phyloP scores from a whole-genome alignment of 2,888 invertebrate genomes.

The Drosophila acutilabella region DNA sequence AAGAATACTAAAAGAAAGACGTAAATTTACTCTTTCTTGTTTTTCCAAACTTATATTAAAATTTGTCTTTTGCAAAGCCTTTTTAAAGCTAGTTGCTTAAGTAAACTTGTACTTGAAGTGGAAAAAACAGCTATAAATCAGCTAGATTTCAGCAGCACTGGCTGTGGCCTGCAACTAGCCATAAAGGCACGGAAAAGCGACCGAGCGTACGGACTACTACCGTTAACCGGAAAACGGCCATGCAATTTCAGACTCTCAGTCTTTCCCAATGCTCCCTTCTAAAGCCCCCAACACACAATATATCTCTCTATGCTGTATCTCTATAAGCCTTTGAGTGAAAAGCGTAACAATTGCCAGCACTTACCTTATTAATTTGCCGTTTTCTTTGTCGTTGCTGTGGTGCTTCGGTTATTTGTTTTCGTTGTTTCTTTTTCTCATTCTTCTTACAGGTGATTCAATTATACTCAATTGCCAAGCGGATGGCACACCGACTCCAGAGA shows the following conservation, averaged over 20 bases:
- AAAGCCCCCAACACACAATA: no score
- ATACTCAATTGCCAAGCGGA: slow-evolving; percentile 98
- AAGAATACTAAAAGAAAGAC: no score
- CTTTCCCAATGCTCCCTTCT: no score
- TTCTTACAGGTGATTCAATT: slow-evolving; percentile 92
- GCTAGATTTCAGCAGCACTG: background rate
- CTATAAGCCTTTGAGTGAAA: slow-evolving; percentile 27
- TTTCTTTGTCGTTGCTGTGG: slow-evolving; percentile 25
- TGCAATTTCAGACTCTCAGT: slow-evolving; percentile 29
- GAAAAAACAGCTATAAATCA: no score
- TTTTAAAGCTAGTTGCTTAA: no score
- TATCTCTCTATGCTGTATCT: background rate
- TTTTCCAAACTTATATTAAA: no score
- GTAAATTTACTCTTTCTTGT: no score
- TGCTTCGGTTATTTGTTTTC: slow-evolving; percentile 14
- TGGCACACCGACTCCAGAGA: slow-evolving; percentile 97
- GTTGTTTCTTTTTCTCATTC: background rate
- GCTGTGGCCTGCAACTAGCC: slow-evolving; percentile 3
- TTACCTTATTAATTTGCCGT: slow-evolving; percentile 68
- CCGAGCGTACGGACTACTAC: background rate
- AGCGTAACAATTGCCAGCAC: slow-evolving; percentile 65
- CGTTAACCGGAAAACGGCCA: slow-evolving; percentile 35
- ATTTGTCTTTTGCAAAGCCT: no score
- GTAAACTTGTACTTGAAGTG: no score
- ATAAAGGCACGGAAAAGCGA: slow-evolving; percentile 9